These are phyloP conservation scores for Cherax quadricarinatus DNA, from an alignment of 1,140 invertebrate genomes.

Conservation along the genomic window DNA sequence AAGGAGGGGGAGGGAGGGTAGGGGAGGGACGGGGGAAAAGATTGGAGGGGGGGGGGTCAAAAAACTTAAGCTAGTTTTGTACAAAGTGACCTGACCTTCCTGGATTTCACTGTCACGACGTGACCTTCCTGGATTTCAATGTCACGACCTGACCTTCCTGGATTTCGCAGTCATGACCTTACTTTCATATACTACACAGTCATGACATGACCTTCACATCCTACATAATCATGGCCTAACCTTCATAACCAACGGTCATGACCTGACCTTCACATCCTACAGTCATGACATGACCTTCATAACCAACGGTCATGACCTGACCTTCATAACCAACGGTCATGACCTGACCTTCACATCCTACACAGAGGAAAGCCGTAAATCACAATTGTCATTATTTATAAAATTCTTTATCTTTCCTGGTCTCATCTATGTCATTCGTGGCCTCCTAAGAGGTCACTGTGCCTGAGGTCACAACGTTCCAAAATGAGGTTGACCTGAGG, in stretches of 20 bases:
- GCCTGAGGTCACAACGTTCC: background rate
- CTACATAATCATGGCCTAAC: too few species aligned
- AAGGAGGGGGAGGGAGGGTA: background rate
- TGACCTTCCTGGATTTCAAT: background rate
- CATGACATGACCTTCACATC: too few species aligned
- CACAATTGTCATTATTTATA: constrained; percentile 13
- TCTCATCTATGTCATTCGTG: background rate
- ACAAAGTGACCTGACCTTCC: constrained; percentile 65
- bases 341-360: too few species aligned
- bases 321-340: too few species aligned
- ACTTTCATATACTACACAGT: too few species aligned
- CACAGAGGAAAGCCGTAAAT: constrained; percentile 10
- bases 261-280: too few species aligned
- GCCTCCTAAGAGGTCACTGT: constrained; percentile 12
- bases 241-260: too few species aligned
- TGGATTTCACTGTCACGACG: constrained; percentile 35
- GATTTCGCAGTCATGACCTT: too few species aligned
- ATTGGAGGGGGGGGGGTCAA: too few species aligned
- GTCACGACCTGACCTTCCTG: too few species aligned
- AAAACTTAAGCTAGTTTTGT: constrained; percentile 70
- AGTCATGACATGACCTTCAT: too few species aligned
- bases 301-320: too few species aligned
- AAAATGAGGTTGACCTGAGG: background rate
- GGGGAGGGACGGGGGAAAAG: background rate
- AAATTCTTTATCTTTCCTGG: background rate